Evolutionary conservation across 2,113 vertebrate species (phyloP).

Genomic region (Pholis gunnellus): DNA sequence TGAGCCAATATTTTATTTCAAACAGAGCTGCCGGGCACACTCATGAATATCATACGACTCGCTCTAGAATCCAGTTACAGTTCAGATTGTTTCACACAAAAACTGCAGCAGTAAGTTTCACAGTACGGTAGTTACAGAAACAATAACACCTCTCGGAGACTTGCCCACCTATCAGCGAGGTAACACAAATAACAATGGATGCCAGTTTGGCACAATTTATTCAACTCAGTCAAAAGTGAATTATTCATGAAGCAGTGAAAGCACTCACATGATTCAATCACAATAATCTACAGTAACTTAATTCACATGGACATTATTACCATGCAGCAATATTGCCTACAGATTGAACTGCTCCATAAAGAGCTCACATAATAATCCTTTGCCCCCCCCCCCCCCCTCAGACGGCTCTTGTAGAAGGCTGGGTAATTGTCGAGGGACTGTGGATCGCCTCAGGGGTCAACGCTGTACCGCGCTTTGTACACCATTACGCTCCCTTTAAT

Average conservation of each 20-base stretch:
- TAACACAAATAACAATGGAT: not conserved
- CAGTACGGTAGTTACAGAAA: not conserved
- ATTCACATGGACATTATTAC: constrained; percentile 10
- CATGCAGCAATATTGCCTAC: constrained; percentile 1
- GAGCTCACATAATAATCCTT: constrained; percentile 28
- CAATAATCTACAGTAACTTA: constrained; percentile 23
- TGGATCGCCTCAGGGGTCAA: constrained; percentile 56
- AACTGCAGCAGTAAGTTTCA: constrained; percentile 7
- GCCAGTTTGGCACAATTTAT: not conserved
- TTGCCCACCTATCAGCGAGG: constrained; percentile 9
- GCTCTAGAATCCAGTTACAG: not conserved
- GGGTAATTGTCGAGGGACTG: constrained; percentile 48
- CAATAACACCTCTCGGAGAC: not conserved
- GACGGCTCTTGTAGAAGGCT: constrained; percentile 7
- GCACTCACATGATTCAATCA: constrained; percentile 16
- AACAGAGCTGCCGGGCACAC: not conserved
- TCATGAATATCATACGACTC: not conserved
- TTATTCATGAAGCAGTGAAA: constrained; percentile 25
- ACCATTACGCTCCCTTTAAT: constrained; percentile 66
- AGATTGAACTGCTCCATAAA: constrained; percentile 21
- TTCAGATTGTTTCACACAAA: not conserved
- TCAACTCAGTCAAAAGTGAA: constrained; percentile 13
- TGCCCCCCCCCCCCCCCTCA: constrained; percentile 23
- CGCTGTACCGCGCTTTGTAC: constrained; percentile 46
- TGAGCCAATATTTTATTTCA: not conserved